A percentile compares a stretch with the other conserved stretches of the same genome.
phyloP scores from a whole-genome alignment of 23 tunicate species.

The Oikopleura vanhoeffeni region DNA sequence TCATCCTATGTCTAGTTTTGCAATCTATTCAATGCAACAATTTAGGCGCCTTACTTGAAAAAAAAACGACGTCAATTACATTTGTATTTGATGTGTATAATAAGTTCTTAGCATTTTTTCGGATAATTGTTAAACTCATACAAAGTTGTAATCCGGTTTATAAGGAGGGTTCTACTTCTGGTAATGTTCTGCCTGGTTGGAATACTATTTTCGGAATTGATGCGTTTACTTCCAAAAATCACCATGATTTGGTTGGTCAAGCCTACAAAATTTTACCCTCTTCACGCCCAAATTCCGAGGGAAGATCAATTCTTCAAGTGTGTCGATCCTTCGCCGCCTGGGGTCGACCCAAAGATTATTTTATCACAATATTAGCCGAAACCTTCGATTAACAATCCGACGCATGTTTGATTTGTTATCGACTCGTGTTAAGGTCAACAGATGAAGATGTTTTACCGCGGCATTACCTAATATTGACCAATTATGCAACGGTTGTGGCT shows the following conservation, averaged over 20 bases:
- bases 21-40: no score
- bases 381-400: constrained; percentile 74
- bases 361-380: constrained; percentile 87
- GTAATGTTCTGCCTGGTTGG: constrained; percentile 96
- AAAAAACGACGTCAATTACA: no score
- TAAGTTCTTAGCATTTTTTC: no score
- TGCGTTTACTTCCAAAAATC: constrained; percentile 60
- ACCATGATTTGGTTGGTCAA: constrained; percentile 59
- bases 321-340: no score
- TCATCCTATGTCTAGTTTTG: no score
- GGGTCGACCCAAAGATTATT: constrained; percentile 54
- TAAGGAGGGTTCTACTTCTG: no score
- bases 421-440: constrained; percentile 91
- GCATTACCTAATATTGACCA: constrained; percentile 94
- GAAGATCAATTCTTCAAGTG: constrained; percentile 92
- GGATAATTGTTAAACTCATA: no score
- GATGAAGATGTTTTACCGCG: constrained; percentile 70
- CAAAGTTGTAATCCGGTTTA: no score
- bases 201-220: constrained; percentile 46
- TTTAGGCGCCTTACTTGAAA: no score
- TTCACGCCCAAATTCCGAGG: constrained; percentile 82
- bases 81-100: no score
- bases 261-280: constrained; percentile 45
- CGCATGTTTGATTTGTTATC: constrained; percentile 73
- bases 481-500: constrained; percentile 98